Evolutionary conservation across 2,888 invertebrate species (phyloP), one percentile per base, ranked within the genome.

Genomic region (Platypus cylindrus): DNA sequence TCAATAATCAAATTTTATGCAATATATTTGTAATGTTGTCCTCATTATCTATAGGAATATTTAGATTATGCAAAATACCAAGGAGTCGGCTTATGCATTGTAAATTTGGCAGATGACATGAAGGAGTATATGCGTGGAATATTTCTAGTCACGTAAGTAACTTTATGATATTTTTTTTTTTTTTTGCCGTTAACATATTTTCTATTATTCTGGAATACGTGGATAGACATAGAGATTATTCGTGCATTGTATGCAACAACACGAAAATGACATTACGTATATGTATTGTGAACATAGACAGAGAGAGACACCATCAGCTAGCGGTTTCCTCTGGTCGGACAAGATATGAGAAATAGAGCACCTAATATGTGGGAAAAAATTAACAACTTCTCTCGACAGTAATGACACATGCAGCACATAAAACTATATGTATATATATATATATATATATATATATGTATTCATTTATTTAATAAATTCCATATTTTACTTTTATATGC

Each of bases 91-190:
- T 58, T 76, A 32, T 77, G 77, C 49, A 64, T 71, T 4, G 66
- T 71, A n/a, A 76, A 76, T 54, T 59, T 76, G 40, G 67, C 66
- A 37, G 75, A 75, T 48, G 71, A 76, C 47, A 75, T 76, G 65
- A 73, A 74, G 43, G 75, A 75, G 48, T 76, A 76, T 48, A 68
- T 72, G 54, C 61, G 75, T 41, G 71, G 73, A 20, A 64, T 75
- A 13, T 76, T 76, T 49, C 59, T 76, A 15, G 60, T 70, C 17
- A 72, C 73, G 75, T 75, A 55, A 73, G 73, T 71, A 50, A 31
- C n/a, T 32, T 27, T 2, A 9, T 9, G 16, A 13, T 7, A 26
- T 20, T 20, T 20, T 8, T 20, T 7, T n/a, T n/a, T 8, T 20
- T 20, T 20, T 20, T 11, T n/a, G n/a, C n/a, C 24, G 24, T 23